Base-by-base conservation (phyloP, 1,140 invertebrate species). In the Hydropsyche tenuis region DNA sequence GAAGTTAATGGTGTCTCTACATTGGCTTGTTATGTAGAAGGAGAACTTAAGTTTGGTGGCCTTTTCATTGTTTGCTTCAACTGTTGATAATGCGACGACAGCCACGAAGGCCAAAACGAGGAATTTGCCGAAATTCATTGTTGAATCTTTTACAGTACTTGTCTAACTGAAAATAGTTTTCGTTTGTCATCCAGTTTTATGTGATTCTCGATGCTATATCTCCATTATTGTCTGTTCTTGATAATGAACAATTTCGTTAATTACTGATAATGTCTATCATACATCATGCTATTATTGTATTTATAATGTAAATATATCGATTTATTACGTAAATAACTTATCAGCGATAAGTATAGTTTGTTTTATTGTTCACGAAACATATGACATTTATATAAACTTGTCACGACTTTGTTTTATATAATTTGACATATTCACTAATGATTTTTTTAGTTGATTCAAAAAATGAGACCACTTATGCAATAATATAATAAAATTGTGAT, bases 21-120 rank as follows among this genome's bases (percentile, higher is more conserved):
- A 84, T 16, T 75, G 79, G 6, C 82, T 76, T 11, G 81, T 81
- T 2, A 81, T 81, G 5, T 80, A 81, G 18, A 81, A 73, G 6
- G 79, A 80, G 22, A 84, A 78, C 45, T 83, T 81, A 1, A 84
- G 60, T 68, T 82, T 56, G 25, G 48, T 12, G 48, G 27, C 48
- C 23, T 27, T 51, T 53, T 23, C 37, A 16, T 14, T 42, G 14
- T 43, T 43, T 20, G 22, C 45, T 1, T 18, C 11, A 18, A 16
- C 22, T 14, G 56, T 20, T 14, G 22, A 25, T 6, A 68, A 2
- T 12, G 43, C 45, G 18, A 48, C 43, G 4, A 11, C n/a, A 6
- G 62, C 30, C 1, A 66, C 1, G 45, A 68, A 3, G 0, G 56
- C 22, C 65, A 68, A 68, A n/a, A 46, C 6, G 0, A 27, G 12